A percentile compares a stretch with the other conserved stretches of the same genome.
Evolutionary conservation across 1,140 invertebrate genomes (phyloP).

Genomic region (Teleogryllus occipitalis): DNA sequence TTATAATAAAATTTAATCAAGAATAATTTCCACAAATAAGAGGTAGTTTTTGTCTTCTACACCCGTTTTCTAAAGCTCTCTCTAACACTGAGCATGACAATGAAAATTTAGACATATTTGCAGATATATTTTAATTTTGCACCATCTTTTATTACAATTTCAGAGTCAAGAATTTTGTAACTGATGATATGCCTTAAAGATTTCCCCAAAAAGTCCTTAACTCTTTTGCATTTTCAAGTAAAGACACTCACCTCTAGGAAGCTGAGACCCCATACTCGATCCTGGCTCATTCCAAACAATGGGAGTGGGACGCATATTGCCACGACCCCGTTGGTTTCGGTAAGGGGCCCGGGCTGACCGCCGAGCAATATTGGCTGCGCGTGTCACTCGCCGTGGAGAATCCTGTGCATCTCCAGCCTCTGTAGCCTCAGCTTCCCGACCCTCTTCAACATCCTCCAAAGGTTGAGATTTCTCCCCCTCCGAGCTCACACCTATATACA

Average conservation of each 20-base stretch:
- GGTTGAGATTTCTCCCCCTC: constrained; percentile 49
- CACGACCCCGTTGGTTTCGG: constrained; percentile 12
- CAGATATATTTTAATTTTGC: no score
- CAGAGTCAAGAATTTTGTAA: background rate
- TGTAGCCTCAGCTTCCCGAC: constrained; percentile 53
- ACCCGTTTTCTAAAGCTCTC: no score
- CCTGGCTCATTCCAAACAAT: constrained; percentile 27
- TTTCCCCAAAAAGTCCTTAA: background rate
- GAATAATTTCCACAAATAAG: no score
- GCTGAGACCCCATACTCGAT: constrained; percentile 10
- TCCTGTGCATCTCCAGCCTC: constrained; percentile 46
- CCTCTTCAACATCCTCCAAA: constrained; percentile 47
- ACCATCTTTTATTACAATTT: background rate
- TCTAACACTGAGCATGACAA: no score
- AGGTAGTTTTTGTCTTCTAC: no score
- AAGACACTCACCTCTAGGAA: constrained; percentile 9
- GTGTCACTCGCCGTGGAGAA: constrained; percentile 31
- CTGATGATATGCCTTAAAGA: no score
- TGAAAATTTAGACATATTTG: no score
- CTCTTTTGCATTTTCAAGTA: no score
- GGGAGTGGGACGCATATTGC: constrained; percentile 25
- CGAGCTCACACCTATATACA: constrained; percentile 41
- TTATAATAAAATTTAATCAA: no score
- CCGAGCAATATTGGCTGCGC: constrained; percentile 24
- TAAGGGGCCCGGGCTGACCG: constrained; percentile 16